Conservation (phyloP, 2,797 vertebrate genomes). For the Falco peregrinus region DNA sequence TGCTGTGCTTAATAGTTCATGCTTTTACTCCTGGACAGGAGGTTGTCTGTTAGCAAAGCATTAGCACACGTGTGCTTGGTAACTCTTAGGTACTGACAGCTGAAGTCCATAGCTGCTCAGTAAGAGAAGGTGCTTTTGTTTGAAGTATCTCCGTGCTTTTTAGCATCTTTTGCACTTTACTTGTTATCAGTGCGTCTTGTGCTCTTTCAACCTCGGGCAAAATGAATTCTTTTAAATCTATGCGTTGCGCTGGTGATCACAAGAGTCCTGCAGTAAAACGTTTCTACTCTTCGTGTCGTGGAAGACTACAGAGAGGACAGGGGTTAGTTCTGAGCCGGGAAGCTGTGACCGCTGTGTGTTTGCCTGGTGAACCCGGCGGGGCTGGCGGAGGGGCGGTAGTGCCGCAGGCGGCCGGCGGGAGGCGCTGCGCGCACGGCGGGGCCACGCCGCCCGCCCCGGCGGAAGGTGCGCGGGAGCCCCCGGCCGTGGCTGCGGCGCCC, state of each 20-base stretch:
- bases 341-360: too few relatives aligned
- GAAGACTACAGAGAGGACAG: too few relatives aligned
- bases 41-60: background rate
- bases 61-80: too few relatives aligned
- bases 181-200: background rate
- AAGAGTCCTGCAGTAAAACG: background rate
- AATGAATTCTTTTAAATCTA: background rate
- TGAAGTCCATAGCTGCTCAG: background rate
- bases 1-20: fast-evolving
- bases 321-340: background rate
- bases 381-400: too few relatives aligned
- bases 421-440: too few relatives aligned
- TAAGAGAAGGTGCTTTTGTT: background rate
- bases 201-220: background rate
- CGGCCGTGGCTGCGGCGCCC: too few relatives aligned
- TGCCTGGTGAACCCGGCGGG: background rate
- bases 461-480: background rate
- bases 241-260: background rate
- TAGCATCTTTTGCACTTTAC: background rate
- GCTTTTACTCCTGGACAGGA: background rate
- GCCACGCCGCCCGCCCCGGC: too few relatives aligned
- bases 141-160: background rate
- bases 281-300: background rate
- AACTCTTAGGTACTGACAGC: too few relatives aligned
- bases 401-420: background rate